Conservation (phyloP, 2,113 vertebrate genomes). For the western clawed frog (Xenopus tropicalis) region UCB_Xtro_10.0 CM004443.2:86002501-86003000, state of each 20-base stretch:
- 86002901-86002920: too few relatives aligned
- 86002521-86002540: constrained; percentile 50
- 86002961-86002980: too few relatives aligned
- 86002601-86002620: constrained; percentile 29
- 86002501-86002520: constrained; percentile 39
- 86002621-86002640: constrained; percentile 36
- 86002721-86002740: constrained; percentile 24
- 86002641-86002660: constrained; percentile 38
- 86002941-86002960: too few relatives aligned
- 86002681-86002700: constrained; percentile 39
- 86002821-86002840: constrained; percentile 4
- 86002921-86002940: too few relatives aligned
- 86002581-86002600: constrained; percentile 22
- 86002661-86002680: constrained; percentile 41
- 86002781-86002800: constrained; percentile 31
- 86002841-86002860: background rate
- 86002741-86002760: constrained; percentile 7
- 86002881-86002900: too few relatives aligned
- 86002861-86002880: constrained; percentile 6
- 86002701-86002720: constrained; percentile 36
- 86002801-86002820: constrained; percentile 30
- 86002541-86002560: constrained; percentile 47
- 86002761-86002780: constrained; percentile 33
- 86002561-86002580: constrained; percentile 41
- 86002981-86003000: too few relatives aligned